phyloP scores from a whole-genome alignment of 2,113 vertebrate genomes.

The Hippolais icterina region DNA sequence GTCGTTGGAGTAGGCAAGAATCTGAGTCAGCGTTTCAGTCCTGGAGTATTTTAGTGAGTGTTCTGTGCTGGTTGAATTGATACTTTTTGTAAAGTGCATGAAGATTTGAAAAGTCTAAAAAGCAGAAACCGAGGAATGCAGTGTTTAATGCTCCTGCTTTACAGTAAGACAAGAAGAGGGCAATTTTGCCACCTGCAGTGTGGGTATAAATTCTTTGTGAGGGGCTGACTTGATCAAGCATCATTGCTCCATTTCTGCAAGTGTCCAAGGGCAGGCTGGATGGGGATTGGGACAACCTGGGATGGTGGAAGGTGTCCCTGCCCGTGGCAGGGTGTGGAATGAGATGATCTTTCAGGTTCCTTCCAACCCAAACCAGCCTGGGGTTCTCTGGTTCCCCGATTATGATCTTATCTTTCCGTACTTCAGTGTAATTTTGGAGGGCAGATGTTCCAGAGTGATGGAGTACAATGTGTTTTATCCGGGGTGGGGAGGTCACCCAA shows the following conservation, averaged over 20 bases:
- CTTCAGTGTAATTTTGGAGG: background rate
- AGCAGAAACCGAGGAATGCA: background rate
- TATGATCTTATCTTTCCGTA: background rate
- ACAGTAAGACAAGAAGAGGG: background rate
- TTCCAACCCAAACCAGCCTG: background rate
- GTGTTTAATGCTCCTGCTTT: background rate
- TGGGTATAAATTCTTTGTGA: background rate
- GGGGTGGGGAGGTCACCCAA: background rate
- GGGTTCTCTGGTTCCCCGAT: background rate
- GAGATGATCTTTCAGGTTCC: background rate
- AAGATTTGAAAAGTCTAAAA: background rate
- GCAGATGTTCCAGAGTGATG: background rate
- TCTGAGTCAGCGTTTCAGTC: background rate
- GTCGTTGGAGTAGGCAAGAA: background rate
- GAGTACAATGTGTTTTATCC: background rate
- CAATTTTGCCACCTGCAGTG: slow-evolving; percentile 5
- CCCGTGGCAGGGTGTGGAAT: fast-evolving
- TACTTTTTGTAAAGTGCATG: background rate
- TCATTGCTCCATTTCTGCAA: background rate
- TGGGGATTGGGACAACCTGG: background rate
- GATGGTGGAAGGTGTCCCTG: background rate
- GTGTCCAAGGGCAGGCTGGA: background rate
- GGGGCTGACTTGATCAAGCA: background rate
- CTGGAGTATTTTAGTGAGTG: background rate
- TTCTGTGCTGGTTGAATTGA: background rate